Evolutionary conservation across 2,888 invertebrate species (phyloP), one percentile per base, ranked within the genome.

Genomic region (Erpobdella octoculata): DNA sequence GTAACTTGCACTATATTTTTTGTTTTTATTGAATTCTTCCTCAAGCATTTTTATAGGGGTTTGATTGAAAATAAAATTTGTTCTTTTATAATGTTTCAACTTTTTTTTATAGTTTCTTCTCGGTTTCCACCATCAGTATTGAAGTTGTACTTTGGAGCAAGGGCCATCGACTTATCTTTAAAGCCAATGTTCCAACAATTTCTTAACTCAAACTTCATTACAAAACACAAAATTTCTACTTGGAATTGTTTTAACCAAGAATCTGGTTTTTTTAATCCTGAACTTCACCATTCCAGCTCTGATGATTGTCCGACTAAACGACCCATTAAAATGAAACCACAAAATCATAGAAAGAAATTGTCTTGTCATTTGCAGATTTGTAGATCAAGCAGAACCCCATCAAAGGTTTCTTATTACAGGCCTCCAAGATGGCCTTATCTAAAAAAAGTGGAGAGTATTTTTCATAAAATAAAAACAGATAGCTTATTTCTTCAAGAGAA

Each of bases 351-450:
- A 25, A 53, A 28, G 3, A 28, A 21, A 12, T 28, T 25, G 8
- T 28, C 53, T 0, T 53, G 28, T n/a, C 28, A 21, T 6, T 1
- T 53, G 53, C 21, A 53, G 53, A 53, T 53, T n/a, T 12, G 21
- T 28, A 53, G 53, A n/a, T 9, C 53, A 6, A 25, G 53, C 28
- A 21, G 53, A 1, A n/a, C 53, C 15, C 53, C 53, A 4, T 53
- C 53, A 9, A 62, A 62, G 35, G 28, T 62, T 35, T 33, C 62
- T 33, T 62, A 33, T 12, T 62, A 62, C 62, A 62, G 35, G 35
- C 62, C 62, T 33, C 62, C 62, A 8, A 62, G 33, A 31, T 62
- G 62, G 62, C 62, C 62, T n/a, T 62, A 62, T n/a, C 35, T 62
- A 18, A 62, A 62, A 35, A 62, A 62, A 62, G 62, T 62, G 6